Evolutionary conservation across 1,140 invertebrate species (phyloP), one percentile per base, ranked within the genome.

Genomic region (Idris sp.): DNA sequence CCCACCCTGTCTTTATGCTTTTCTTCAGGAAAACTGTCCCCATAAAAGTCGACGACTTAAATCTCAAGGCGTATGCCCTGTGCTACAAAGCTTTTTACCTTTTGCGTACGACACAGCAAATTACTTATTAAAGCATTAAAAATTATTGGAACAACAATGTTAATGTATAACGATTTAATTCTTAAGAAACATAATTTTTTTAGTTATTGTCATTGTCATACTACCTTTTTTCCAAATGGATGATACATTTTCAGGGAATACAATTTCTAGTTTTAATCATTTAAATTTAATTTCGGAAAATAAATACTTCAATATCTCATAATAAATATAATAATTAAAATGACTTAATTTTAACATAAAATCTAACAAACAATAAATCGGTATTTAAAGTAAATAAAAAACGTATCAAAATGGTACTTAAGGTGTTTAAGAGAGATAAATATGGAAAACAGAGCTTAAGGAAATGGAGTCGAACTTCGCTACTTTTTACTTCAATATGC

Each of bases 21-120:
- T 75, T 83, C 80, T 83, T 79, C 74, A 76, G 68, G 80, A 83
- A 83, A 85, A 85, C 82, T 84, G 83, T 82, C 81, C 74, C 79
- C 79, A 83, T 85, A 85, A 85, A 85, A 84, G 82, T 83, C 82
- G 82, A 83, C 81, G 81, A 84, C 81, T 85, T 83, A 84, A 84
- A 85, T 83, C 80, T 80, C 74, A 67, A 78, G 81, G 81, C 82
- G 82, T 84, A 84, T 83, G 83, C 82, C 80, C 59, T 67, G 51
- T 36, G 54, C 49, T 69, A 69, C 65, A 77, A 81, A 33, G 61
- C n/a, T 64, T 44, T 74, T 76, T 65, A 65, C 44, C 62, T 73
- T 74, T 74, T 48, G 62, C 16, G 73, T 51, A 68, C 56, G 61
- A 72, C 31, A 71, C 44, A 76, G 65, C 53, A 65, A 79, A 72